phyloP scores from a whole-genome alignment of 2,113 vertebrate species.

The Menura novaehollandiae region DNA sequence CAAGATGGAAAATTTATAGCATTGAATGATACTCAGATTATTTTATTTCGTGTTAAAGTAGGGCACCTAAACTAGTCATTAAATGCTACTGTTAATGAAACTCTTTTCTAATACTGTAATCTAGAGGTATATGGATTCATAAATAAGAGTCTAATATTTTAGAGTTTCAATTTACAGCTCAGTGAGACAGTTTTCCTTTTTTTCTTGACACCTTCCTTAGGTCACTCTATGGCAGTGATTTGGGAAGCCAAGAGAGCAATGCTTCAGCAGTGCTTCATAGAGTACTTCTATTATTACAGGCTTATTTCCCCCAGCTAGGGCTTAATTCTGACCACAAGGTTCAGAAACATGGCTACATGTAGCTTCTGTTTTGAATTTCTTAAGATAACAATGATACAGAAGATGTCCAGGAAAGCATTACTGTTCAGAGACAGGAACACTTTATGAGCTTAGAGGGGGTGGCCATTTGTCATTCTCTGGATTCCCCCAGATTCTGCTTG shows the following conservation, averaged over 20 bases:
- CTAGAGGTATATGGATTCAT: not conserved
- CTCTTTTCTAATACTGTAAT: not conserved
- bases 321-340: not conserved
- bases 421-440: not conserved
- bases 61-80: not conserved
- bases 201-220: not conserved
- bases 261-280: not conserved
- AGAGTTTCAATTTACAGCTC: not conserved
- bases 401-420: not conserved
- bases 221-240: not conserved
- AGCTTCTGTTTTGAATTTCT: conserved; percentile 7
- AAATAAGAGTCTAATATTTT: not conserved
- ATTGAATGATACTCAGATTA: not conserved
- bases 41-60: not conserved
- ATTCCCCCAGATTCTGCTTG: not conserved
- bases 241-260: not conserved
- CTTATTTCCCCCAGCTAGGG: not conserved
- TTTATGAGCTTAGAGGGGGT: not conserved
- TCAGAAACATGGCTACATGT: not conserved
- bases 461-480: not conserved
- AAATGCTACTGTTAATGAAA: not conserved
- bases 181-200: not conserved
- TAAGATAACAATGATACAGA: not conserved
- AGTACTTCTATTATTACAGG: not conserved
- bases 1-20: not conserved